A percentile compares a stretch with the other conserved stretches of the same genome.
Evolutionary conservation across 2,888 invertebrate genomes (phyloP).

Genomic region (Platerodrilus igneus): DNA sequence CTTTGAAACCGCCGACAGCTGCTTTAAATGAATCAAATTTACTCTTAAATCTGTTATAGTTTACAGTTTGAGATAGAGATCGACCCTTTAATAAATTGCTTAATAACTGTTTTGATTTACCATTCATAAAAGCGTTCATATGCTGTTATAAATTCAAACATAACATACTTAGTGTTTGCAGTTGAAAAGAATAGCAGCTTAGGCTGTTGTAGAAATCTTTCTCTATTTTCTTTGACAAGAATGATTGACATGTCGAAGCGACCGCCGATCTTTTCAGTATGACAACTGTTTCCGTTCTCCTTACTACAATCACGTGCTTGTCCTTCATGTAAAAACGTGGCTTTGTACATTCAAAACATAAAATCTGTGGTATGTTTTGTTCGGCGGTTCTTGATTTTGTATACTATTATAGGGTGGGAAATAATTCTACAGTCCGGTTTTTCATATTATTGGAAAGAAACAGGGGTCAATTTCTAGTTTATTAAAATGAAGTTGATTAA

Average conservation of each 20-base stretch:
- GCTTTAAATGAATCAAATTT: conserved; percentile 36
- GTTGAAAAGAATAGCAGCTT: no score
- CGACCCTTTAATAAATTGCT: no score
- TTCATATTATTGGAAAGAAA: conserved; percentile 3
- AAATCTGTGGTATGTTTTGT: conserved; percentile 11
- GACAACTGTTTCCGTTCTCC: conserved; percentile 33
- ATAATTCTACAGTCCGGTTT: conserved; percentile 12
- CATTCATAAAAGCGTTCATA: conserved; percentile 1
- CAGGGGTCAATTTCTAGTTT: conserved; percentile 5
- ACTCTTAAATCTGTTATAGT: conserved; percentile 27
- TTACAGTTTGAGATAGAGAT: no score
- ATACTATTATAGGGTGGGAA: conserved; percentile 16
- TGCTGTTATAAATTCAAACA: conserved; percentile 7
- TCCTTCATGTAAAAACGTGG: conserved; percentile 21
- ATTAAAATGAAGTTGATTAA: no score
- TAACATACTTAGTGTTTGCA: no score
- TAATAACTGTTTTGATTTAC: no score
- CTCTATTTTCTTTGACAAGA: conserved; percentile 30
- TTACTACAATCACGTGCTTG: conserved; percentile 30
- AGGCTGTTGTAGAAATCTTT: no score
- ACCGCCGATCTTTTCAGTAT: conserved; percentile 30
- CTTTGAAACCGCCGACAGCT: conserved; percentile 32
- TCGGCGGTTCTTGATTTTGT: conserved; percentile 7
- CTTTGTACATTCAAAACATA: conserved; percentile 17
- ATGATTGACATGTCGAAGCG: conserved; percentile 34